Evolutionary conservation across 2,888 invertebrate species (phyloP).

Genomic region (Girardia tigrina): DNA sequence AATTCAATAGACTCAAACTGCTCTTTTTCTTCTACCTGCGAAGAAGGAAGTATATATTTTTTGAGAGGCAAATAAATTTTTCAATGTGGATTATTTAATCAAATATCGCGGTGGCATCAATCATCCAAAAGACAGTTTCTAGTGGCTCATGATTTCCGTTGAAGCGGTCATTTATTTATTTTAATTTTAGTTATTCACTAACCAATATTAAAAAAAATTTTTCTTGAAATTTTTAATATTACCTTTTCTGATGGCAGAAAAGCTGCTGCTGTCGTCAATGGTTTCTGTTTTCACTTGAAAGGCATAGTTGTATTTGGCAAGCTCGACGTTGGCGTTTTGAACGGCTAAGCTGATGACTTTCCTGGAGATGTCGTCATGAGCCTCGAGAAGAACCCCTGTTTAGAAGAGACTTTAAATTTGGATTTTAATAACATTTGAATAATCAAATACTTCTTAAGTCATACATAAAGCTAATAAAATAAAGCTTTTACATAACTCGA

Average conservation of each 20-base stretch:
- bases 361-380: neutral
- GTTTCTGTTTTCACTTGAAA: neutral
- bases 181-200: neutral
- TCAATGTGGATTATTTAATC: neutral
- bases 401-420: no score
- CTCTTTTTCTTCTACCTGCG: neutral
- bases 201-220: no score
- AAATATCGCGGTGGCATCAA: neutral
- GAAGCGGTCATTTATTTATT: neutral
- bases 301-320: neutral
- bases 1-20: neutral
- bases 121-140: neutral
- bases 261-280: neutral
- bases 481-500: no score
- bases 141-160: neutral
- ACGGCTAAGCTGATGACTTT: neutral
- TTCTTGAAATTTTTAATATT: no score
- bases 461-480: no score
- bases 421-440: no score
- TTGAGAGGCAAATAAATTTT: neutral
- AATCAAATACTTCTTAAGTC: no score
- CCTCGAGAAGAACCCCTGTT: neutral
- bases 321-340: neutral
- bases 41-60: neutral
- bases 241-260: neutral